Evolutionary conservation across 2,113 vertebrate species (phyloP).

Genomic region (Caranx melampygus): DNA sequence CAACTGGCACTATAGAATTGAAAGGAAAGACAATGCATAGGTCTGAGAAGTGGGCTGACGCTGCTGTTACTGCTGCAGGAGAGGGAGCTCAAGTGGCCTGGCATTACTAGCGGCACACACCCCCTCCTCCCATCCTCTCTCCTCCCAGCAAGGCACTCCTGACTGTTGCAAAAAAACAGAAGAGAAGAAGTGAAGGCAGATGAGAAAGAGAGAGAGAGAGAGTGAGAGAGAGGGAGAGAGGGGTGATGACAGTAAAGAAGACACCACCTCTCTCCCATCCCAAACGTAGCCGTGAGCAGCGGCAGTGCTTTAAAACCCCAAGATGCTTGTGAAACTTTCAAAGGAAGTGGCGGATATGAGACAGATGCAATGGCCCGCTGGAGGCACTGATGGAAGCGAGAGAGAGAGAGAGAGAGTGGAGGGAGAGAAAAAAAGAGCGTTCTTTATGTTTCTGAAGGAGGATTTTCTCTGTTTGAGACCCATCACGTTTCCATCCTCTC

Average conservation of each 20-base stretch:
- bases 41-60: conserved; percentile 26
- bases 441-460: conserved; percentile 4
- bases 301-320: conserved; percentile 38
- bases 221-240: conserved; percentile 22
- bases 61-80: conserved; percentile 23
- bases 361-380: conserved; percentile 54
- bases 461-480: conserved; percentile 19
- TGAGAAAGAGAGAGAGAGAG: conserved; percentile 27
- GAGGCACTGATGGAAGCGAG: conserved; percentile 33
- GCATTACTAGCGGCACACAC: not conserved
- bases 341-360: conserved; percentile 50
- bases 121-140: not conserved
- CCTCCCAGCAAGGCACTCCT: not conserved
- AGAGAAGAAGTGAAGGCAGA: conserved; percentile 26
- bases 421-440: not conserved
- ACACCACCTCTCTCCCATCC: conserved; percentile 10
- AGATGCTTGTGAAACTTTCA: conserved; percentile 58
- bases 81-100: conserved; percentile 37
- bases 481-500: conserved; percentile 2
- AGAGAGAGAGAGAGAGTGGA: not conserved
- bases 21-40: conserved; percentile 36
- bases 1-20: conserved; percentile 10
- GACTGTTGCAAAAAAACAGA: conserved; percentile 30
- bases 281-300: conserved; percentile 44
- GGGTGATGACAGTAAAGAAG: conserved; percentile 44